Percentiles rank a stretch among this genome's conserved stretches.
Conservation (phyloP, 2,888 invertebrate species). For the Nemotelus nigrinus region DNA sequence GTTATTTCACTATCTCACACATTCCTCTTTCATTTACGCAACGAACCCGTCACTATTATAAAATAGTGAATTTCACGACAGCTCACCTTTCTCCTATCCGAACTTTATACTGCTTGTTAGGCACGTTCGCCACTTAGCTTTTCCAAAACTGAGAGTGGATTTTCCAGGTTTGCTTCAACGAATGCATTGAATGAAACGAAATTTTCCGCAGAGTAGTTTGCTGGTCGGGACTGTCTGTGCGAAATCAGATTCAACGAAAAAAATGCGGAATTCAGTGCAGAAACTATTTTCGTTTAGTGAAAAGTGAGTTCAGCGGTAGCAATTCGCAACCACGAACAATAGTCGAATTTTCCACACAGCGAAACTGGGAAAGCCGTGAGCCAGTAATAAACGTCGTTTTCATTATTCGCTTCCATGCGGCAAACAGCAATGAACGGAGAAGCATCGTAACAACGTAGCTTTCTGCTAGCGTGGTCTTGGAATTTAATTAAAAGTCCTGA, state of each 20-base stretch:
- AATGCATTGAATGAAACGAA: neutral
- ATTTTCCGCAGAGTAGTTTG: no score
- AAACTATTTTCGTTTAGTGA: neutral
- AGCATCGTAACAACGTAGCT: conserved; percentile 10
- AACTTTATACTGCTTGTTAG: neutral
- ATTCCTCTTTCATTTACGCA: no score
- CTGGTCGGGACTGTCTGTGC: no score
- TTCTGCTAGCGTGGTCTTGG: neutral
- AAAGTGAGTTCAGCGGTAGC: neutral
- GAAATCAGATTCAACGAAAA: neutral
- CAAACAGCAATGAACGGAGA: neutral
- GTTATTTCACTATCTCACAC: no score
- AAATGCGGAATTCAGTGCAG: neutral
- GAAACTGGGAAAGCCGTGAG: neutral
- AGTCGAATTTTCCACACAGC: neutral
- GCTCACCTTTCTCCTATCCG: neutral
- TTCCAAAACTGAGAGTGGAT: neutral
- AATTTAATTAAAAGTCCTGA: conserved; percentile 35
- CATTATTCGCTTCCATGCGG: conserved; percentile 3
- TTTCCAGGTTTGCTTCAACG: neutral
- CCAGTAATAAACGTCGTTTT: conserved; percentile 28
- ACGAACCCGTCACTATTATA: no score
- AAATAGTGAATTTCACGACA: no score
- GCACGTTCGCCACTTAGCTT: neutral
- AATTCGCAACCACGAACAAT: conserved; percentile 25